Base-by-base conservation (phyloP, 2,113 vertebrate species). In the Bagarius yarrelli region DNA sequence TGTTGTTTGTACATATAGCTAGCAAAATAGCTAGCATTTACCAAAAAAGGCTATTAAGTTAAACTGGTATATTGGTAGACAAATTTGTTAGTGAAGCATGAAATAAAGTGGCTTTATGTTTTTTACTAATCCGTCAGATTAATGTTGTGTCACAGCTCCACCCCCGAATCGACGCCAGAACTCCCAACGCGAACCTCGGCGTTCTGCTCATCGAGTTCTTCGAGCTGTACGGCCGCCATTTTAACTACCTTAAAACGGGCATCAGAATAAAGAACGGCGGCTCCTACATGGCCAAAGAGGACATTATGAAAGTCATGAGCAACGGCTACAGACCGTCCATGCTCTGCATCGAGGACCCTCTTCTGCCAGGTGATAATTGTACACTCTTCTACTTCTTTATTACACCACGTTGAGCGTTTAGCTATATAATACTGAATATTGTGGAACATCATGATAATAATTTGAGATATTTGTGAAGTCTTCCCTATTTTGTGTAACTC, bases 131-230 rank as follows among this genome's bases (percentile, higher is more conserved):
- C 36, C 2, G 21, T 60, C 21, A 23, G 13, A 21, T 25, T 25
- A 18, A 74, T 60, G 64, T 40, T 18, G 83, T 44, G 60, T 87
- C 86, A 78, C 86, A 99, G 98, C 93, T 98, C 81, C 98, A 99
- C 91, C 95, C 97, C 83, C 94, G 97, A 60, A 96, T 97, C 81
- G 96, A 99, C 84, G 95, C 96, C 89, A 95, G 94, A 85, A 95
- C 94, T 88, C 94, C 95, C 87, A 95, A 89, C 83, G 95, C 95
- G 87, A 98, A 99, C 90, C 93, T 98, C 86, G 98, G 97, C 83
- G 93, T 98, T 90, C 93, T 99, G 91, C 94, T 99, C 89, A 99
- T 99, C 84, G 98, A 99, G 90, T 99, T 99, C 93, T 99, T 99
- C 87, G 97, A 99, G 92, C 91, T 99, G 74, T 99, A 98, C 78